Evolutionary conservation across 1,140 invertebrate species (phyloP), one percentile per base, ranked within the genome.

Genomic region (Drosophila orena): DNA sequence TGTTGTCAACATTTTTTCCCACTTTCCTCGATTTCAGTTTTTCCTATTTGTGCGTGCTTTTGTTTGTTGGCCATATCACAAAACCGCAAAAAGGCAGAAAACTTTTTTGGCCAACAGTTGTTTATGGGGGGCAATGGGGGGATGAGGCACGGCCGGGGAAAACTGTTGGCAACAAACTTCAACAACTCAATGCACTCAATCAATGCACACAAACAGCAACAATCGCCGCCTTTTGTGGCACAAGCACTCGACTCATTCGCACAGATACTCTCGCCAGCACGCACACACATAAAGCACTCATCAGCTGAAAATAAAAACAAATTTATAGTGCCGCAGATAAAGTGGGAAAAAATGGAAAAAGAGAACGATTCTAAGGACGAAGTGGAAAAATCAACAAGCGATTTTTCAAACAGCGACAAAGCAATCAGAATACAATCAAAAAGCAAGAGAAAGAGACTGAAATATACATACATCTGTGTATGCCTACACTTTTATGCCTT

Each of bases 131-230:
- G 14, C 37, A 12, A 17, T 46, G 17, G 10, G 0, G 17, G 12
- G 0, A 3, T n/a, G 14, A 24, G 27, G 46, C 7, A 20, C n/a
- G 30, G 44, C 10, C 20, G 47, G 47, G 24, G 27, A 35, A 52
- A 47, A 40, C 37, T 62, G 54, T 44, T 68, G 79, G 60, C 79
- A 74, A 61, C 78, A 78, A 77, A 76, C 79, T 89, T 89, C 84
- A 89, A 88, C 84, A 89, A 89, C 79, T 88, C 83, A 88, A 88
- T 88, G 83, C 84, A 88, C 83, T 89, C 83, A 88, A 88, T 88
- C 83, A 88, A 84, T 88, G 84, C 79, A 79, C 75, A 79, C 83
- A 79, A 71, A 71, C 64, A 49, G 43, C 60, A 74, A 54, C 57
- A 69, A 64, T 55, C 47, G 70, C 50, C 75, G 75, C 79, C 81